These are phyloP conservation scores for Sciaenops ocellatus DNA, from an alignment of 2,797 vertebrate genomes.

Conservation along the genomic window DNA sequence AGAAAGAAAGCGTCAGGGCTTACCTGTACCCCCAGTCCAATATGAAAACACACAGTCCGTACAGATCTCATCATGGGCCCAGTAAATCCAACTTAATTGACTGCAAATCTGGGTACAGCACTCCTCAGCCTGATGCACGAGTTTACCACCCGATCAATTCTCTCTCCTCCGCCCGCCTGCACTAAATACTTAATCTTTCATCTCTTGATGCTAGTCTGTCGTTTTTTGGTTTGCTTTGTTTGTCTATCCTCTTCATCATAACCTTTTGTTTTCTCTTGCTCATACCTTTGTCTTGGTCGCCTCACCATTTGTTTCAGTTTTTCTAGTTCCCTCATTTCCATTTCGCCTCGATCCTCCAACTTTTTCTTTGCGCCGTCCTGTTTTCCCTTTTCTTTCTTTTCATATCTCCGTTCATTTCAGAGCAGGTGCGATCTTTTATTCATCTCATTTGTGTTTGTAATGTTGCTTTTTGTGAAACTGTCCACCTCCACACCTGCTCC, in stretches of 20 bases:
- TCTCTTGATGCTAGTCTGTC: neutral
- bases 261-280: neutral
- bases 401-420: neutral
- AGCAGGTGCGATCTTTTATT: neutral
- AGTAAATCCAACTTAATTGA: conserved; percentile 87
- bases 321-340: neutral
- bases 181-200: conserved; percentile 22
- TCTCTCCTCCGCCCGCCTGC: neutral
- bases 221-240: neutral
- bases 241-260: neutral
- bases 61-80: conserved; percentile 59
- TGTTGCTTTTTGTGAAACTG: conserved; percentile 6
- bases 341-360: neutral
- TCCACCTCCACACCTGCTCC: conserved; percentile 3
- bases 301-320: neutral
- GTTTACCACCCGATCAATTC: conserved; percentile 28
- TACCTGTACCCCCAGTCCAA: conserved; percentile 80
- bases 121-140: conserved; percentile 24
- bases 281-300: neutral
- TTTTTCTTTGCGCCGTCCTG: neutral
- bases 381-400: neutral
- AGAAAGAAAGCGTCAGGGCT: conserved; percentile 68
- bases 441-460: conserved; percentile 18
- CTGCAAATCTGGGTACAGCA: conserved; percentile 83
- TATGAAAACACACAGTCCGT: conserved; percentile 78